Evolutionary conservation across 2,797 vertebrate genomes (phyloP), one percentile per base, ranked within the genome.

Genomic region (Streptopelia turtur): DNA sequence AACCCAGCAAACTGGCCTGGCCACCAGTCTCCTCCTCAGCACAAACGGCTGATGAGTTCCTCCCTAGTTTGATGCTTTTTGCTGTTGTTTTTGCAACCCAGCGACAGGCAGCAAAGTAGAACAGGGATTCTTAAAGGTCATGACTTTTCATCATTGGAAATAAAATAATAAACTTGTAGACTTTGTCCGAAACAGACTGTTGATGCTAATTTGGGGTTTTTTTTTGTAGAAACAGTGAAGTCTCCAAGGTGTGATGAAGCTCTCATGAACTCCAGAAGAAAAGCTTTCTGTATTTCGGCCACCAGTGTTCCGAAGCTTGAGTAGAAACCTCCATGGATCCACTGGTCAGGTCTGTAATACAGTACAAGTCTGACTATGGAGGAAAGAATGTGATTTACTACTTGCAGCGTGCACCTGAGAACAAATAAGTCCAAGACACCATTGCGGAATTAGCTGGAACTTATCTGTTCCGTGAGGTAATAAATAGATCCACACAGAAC

Each of bases 1-100:
- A 12, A 74, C 52, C 33, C 25, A 90, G 93, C 93, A 77, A 80
- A 96, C 94, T 96, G 90, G 94, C 93, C 94, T 57, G 93, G 47
- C 96, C 72, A 79, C 55, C 41, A 3, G 14, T 24, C 55, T 66
- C 50, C 66, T 90, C 70, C 78, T 85, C 16, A 8, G 63, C 83
- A 24, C 56, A 10, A 13, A 5, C 28, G 1, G 5, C 4, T 8
- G 14, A 1, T 10, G 41, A 15, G 3, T 35, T 27, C 68, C 68
- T 56, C 27, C 64, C 64, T 22, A 4, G 7, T 9, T 8, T 17
- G 82, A n/a, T 13, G 53, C 50, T 80, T 37, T 16, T 33, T 90
- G 65, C 70, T 57, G n/a, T 18, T 31, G 16, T 17, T 47, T 64
- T 16, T 7, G 31, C 50, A 4, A 2, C 5, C 33, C 87, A 24